phyloP scores from a whole-genome alignment of 1,140 invertebrate genomes.

The Apis laboriosa region DNA sequence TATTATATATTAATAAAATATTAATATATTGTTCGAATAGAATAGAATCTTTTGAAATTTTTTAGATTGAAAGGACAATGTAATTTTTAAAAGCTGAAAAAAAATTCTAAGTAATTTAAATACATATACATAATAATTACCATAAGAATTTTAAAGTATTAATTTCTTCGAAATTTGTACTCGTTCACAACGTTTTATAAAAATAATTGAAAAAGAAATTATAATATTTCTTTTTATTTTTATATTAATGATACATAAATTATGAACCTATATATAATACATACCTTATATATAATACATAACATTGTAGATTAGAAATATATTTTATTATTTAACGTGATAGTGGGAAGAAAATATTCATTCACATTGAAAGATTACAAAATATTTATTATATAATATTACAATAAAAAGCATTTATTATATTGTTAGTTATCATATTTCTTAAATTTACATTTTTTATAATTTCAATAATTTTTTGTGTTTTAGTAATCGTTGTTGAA shows the following conservation, averaged over 20 bases:
- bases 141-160: too few species aligned
- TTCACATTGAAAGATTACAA: constrained; percentile 1
- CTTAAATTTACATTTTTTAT: constrained; percentile 14
- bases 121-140: not conserved
- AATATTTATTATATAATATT: constrained; percentile 32
- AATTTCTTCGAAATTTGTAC: not conserved
- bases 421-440: not conserved
- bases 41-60: not conserved
- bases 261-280: not conserved
- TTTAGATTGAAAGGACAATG: not conserved
- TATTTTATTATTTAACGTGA: not conserved
- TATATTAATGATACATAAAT: not conserved
- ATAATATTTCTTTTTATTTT: not conserved
- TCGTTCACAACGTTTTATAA: not conserved
- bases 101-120: not conserved
- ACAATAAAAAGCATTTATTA: constrained; percentile 31
- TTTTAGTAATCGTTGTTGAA: not conserved
- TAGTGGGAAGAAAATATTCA: constrained; percentile 29
- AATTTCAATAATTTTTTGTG: not conserved
- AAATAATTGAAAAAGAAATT: not conserved
- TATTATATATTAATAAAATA: not conserved
- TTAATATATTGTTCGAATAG: not conserved
- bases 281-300: not conserved
- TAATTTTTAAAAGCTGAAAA: not conserved
- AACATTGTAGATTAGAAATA: not conserved